Conservation (phyloP, 1,140 invertebrate species). For the Neodiprion pinetum region DNA sequence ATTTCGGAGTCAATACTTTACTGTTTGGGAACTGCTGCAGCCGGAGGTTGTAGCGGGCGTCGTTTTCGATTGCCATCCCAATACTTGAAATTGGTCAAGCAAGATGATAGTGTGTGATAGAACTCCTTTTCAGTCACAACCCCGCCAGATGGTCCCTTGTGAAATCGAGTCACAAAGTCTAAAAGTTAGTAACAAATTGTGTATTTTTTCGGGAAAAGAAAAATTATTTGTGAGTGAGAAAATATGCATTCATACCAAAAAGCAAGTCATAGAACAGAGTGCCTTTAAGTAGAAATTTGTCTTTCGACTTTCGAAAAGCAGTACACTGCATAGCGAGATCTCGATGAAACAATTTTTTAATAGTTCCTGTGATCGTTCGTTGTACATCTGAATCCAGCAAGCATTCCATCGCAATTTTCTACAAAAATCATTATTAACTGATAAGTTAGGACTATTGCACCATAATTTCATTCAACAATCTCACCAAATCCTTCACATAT, state of each 20-base stretch:
- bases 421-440: not conserved
- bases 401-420: not conserved
- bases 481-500: not conserved
- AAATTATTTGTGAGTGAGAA: not conserved
- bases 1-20: no score
- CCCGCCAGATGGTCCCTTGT: not conserved
- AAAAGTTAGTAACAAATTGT: not conserved
- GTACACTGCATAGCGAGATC: not conserved
- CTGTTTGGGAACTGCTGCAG: no score
- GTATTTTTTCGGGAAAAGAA: not conserved
- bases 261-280: not conserved
- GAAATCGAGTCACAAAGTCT: not conserved
- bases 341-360: not conserved
- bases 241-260: not conserved
- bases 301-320: not conserved
- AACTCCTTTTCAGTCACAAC: not conserved
- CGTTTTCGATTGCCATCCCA: no score
- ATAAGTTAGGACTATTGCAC: not conserved
- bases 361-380: not conserved
- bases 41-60: no score
- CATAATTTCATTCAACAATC: not conserved
- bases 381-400: not conserved
- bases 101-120: not conserved
- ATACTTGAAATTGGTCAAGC: no score
- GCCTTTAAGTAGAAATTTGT: not conserved